A percentile compares a stretch with the other conserved stretches of the same genome.
phyloP scores from a whole-genome alignment of 2,888 invertebrate species.

The Abrostola triplasia region DNA sequence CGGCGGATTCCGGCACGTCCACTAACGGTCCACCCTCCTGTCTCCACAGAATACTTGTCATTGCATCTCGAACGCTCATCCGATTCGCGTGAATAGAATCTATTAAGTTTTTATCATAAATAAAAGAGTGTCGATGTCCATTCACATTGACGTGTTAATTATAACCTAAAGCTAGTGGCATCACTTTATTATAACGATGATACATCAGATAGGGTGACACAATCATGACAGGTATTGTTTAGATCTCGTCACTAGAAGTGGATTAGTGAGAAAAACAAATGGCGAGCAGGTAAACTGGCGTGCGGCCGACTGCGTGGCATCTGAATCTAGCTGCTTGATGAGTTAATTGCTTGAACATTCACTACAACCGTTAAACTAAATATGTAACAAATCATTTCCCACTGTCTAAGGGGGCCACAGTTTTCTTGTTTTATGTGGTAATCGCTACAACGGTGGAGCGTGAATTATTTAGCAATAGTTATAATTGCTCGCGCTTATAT shows the following conservation, averaged over 20 bases:
- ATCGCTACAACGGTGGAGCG: constrained; percentile 59
- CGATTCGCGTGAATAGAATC: constrained; percentile 68
- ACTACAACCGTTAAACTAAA: constrained; percentile 31
- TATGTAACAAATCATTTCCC: constrained; percentile 35
- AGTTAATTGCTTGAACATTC: constrained; percentile 12
- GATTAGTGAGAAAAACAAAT: constrained; percentile 21
- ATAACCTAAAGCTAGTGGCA: constrained; percentile 11
- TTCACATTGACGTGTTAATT: constrained; percentile 29
- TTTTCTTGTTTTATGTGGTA: constrained; percentile 48
- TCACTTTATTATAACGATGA: constrained; percentile 12
- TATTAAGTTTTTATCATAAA: constrained; percentile 58
- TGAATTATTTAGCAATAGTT: constrained; percentile 70
- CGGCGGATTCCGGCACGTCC: constrained; percentile 76
- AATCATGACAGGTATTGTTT: constrained; percentile 28
- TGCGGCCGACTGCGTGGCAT: not conserved
- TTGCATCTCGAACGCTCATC: constrained; percentile 66
- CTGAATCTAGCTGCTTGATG: no score
- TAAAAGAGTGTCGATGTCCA: constrained; percentile 45
- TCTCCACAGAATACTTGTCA: constrained; percentile 71
- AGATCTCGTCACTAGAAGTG: constrained; percentile 23
- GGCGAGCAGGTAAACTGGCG: not conserved
- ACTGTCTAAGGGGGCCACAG: constrained; percentile 30
- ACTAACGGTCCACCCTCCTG: constrained; percentile 76
- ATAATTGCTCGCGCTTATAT: constrained; percentile 47
- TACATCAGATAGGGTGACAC: constrained; percentile 13